phyloP scores from a whole-genome alignment of 2,113 vertebrate species.

The Gasterosteus aculeatus region DNA sequence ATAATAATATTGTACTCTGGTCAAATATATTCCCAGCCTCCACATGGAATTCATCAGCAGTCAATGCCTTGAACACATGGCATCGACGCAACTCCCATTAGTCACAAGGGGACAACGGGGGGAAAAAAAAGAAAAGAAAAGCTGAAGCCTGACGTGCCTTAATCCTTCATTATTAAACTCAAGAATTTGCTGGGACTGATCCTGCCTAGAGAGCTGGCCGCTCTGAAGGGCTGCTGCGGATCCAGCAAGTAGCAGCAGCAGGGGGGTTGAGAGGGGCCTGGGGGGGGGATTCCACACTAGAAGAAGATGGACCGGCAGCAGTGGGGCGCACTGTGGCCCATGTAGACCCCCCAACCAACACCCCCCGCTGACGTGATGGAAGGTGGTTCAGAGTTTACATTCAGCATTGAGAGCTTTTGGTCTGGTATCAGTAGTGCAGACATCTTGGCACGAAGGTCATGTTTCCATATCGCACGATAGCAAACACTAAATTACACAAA shows the following conservation, averaged over 20 bases:
- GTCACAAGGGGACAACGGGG: conserved; percentile 72
- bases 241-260: conserved; percentile 49
- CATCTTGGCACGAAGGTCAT: neutral
- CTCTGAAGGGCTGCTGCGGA: conserved; percentile 37
- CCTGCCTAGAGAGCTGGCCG: conserved; percentile 47
- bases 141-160: conserved; percentile 72
- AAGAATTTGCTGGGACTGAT: conserved; percentile 55
- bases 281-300: conserved; percentile 26
- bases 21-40: conserved; percentile 61
- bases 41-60: conserved; percentile 72
- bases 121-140: conserved; percentile 64
- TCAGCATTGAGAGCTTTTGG: neutral
- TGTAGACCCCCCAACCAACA: neutral
- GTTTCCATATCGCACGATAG: neutral
- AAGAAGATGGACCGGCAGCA: conserved; percentile 68
- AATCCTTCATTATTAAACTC: conserved; percentile 74
- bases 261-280: neutral
- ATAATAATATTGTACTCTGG: conserved; percentile 24
- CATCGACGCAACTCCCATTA: conserved; percentile 69
- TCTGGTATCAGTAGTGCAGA: neutral
- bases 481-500: no score
- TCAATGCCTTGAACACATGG: conserved; percentile 61
- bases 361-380: conserved; percentile 23
- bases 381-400: conserved; percentile 1
- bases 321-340: conserved; percentile 20